Evolutionary conservation across 2,888 invertebrate genomes (phyloP).

Genomic region (Ophraella communa): DNA sequence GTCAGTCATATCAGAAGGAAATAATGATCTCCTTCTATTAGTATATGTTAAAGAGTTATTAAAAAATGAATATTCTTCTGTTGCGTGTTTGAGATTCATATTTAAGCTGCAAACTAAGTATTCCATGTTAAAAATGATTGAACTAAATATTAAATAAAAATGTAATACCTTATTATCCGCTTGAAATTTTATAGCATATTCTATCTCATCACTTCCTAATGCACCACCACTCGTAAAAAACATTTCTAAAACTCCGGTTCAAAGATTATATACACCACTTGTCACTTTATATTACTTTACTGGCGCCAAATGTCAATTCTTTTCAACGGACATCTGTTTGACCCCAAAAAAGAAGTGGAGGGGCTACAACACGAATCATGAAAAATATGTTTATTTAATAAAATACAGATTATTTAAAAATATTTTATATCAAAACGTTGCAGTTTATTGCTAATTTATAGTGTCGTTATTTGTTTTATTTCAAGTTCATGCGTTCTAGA

Average conservation of each 20-base stretch:
- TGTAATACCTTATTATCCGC: neutral
- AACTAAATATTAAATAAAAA: neutral
- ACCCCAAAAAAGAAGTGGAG: neutral
- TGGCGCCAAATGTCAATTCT: slow-evolving; percentile 32
- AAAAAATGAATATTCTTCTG: slow-evolving; percentile 4
- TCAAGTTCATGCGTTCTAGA: no score
- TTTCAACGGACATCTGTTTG: neutral
- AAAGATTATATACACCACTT: no score
- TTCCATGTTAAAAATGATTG: neutral
- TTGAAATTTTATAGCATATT: neutral
- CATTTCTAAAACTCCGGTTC: neutral
- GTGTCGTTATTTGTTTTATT: no score
- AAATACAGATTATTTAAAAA: no score
- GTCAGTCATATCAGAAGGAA: slow-evolving; percentile 56
- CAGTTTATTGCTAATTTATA: no score
- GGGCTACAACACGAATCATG: no score
- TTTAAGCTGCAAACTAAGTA: slow-evolving; percentile 3
- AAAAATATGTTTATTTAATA: no score
- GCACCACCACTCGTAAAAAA: neutral
- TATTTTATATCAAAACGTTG: no score
- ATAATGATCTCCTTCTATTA: slow-evolving; percentile 69
- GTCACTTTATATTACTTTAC: slow-evolving; percentile 29
- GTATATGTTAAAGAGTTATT: neutral
- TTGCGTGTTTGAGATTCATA: slow-evolving; percentile 1
- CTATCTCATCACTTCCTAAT: neutral